phyloP scores from a whole-genome alignment of 1,140 invertebrate genomes.

The Drosophila ohnishii region DNA sequence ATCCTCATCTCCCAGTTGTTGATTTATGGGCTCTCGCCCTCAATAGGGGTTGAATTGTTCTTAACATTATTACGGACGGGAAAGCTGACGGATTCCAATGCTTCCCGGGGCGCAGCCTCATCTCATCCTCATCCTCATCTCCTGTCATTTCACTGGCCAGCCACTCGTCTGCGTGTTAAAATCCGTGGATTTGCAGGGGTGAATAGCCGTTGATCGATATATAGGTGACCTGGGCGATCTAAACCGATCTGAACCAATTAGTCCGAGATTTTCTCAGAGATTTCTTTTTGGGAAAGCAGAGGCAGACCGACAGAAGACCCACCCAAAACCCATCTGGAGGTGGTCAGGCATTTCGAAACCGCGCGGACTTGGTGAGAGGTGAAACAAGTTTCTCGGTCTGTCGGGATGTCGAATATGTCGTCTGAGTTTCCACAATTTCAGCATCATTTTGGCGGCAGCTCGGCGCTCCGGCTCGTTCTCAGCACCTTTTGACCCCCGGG shows the following conservation, averaged over 20 bases:
- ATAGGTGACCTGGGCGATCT: constrained; percentile 1
- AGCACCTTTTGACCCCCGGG: constrained; percentile 70
- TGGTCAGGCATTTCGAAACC: constrained; percentile 9
- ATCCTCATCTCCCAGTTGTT: constrained; percentile 32
- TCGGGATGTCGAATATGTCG: constrained; percentile 12
- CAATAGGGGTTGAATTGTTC: constrained; percentile 9
- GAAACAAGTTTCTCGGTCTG: constrained; percentile 28
- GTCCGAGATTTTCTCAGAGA: constrained; percentile 10
- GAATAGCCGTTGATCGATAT: constrained; percentile 14
- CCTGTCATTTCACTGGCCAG: constrained; percentile 4
- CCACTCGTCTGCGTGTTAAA: constrained; percentile 62
- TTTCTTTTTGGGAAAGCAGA: neutral
- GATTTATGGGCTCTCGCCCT: constrained; percentile 58
- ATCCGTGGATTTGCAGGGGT: constrained; percentile 15
- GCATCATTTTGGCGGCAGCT: constrained; percentile 53
- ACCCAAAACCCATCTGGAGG: neutral
- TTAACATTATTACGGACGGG: neutral
- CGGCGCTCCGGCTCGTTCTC: constrained; percentile 56
- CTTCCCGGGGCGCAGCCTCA: constrained; percentile 32
- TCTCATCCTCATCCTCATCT: neutral
- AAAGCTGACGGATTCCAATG: constrained; percentile 36
- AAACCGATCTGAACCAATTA: constrained; percentile 26
- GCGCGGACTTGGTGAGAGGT: constrained; percentile 20
- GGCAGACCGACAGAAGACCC: constrained; percentile 1
- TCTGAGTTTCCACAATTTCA: constrained; percentile 58